Evolutionary conservation across 2,888 invertebrate genomes (phyloP).

Genomic region (Sturmia bella): DNA sequence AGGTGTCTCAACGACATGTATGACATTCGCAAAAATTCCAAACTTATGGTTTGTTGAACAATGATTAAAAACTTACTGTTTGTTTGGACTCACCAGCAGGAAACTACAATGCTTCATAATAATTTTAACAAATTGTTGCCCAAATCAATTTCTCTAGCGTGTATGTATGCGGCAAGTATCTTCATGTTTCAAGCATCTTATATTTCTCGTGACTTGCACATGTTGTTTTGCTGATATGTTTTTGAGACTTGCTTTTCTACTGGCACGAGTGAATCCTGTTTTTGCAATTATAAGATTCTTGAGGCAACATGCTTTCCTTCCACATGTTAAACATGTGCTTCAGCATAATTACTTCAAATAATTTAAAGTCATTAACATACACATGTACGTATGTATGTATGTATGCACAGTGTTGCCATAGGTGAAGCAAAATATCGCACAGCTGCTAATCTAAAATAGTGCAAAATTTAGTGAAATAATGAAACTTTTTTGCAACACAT

Average conservation of each 20-base stretch:
- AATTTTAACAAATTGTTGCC: too few species aligned
- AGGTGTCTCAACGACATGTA: too few species aligned
- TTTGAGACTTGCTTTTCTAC: slow-evolving; percentile 16
- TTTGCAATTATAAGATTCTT: slow-evolving; percentile 40
- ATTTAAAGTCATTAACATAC: not conserved
- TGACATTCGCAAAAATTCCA: too few species aligned
- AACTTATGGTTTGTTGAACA: too few species aligned
- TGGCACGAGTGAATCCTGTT: slow-evolving; percentile 53
- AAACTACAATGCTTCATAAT: too few species aligned
- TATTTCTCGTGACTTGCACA: slow-evolving; percentile 42
- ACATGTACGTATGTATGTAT: not conserved
- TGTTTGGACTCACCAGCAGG: too few species aligned
- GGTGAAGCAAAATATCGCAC: too few species aligned
- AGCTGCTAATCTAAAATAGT: too few species aligned
- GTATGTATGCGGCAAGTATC: not conserved
- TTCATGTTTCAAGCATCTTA: not conserved
- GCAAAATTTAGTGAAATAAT: too few species aligned
- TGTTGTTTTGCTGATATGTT: slow-evolving; percentile 13
- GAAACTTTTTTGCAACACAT: too few species aligned
- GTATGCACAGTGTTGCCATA: too few species aligned
- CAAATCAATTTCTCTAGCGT: not conserved
- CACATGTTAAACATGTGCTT: slow-evolving; percentile 51
- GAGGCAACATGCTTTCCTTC: slow-evolving; percentile 33
- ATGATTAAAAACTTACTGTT: too few species aligned
- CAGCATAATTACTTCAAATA: slow-evolving; percentile 36